phyloP scores from a whole-genome alignment of 2,888 invertebrate species.

The Plagodis dolabraria region DNA sequence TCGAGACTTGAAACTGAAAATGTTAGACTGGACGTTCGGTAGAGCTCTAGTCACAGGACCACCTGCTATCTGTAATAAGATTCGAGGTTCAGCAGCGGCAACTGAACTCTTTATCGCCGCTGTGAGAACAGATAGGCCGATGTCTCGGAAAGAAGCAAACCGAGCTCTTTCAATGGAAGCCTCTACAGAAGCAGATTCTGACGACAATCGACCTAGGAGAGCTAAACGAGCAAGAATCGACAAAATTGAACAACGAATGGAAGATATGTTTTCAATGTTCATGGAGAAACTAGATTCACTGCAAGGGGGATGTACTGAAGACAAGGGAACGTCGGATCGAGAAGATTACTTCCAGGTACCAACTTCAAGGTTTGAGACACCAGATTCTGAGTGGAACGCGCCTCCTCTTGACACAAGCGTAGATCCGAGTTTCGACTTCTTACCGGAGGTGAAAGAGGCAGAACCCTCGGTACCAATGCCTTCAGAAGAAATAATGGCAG shows the following conservation, averaged over 20 bases:
- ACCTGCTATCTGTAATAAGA: background rate
- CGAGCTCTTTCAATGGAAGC: background rate
- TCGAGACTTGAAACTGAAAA: background rate
- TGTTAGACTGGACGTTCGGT: background rate
- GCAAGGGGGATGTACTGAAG: no score
- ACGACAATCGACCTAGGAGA: background rate
- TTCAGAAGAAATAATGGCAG: background rate
- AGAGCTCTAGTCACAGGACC: background rate
- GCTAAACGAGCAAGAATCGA: background rate
- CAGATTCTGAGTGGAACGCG: no score
- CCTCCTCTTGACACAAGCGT: no score
- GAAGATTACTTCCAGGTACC: no score
- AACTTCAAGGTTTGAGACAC: no score
- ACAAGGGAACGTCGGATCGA: no score
- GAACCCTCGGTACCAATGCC: background rate
- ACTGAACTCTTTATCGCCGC: background rate
- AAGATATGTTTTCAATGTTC: no score
- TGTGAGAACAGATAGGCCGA: background rate
- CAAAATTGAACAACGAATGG: no score
- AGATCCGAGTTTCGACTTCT: no score
- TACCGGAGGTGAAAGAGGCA: slow-evolving; percentile 1
- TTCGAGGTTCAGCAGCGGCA: background rate
- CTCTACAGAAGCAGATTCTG: background rate
- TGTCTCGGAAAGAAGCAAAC: background rate
- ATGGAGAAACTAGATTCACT: no score